Base-by-base conservation (phyloP, 1,140 invertebrate genomes). In the Sweltsa coloradensis region DNA sequence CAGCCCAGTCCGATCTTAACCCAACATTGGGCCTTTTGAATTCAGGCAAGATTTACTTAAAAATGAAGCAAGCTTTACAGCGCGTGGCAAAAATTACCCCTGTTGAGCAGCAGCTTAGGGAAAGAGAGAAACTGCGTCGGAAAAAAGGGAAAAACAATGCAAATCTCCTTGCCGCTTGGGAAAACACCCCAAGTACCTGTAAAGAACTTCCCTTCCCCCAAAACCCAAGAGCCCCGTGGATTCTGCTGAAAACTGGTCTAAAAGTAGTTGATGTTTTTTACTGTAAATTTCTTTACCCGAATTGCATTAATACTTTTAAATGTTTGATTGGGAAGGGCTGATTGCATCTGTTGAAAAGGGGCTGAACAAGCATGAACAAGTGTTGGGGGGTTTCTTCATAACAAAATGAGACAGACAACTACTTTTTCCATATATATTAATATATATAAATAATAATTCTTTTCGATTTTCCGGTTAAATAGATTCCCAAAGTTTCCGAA, bases 121-220 rank as follows among this genome's bases (percentile, higher is more conserved):
- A 60, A 47, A 54, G 56, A 47, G 50, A 60, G 27, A 53, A 56
- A 41, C 53, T 56, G 6, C 57, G 66, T 23, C 43, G 51, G 36
- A 51, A 53, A 7, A 55, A 62, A 41, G 53, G 65, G 16, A 59
- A 60, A 46, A 57, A 66, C 25, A 54, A 64, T 27, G 52, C 61
- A 66, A 14, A 49, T 58, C 16, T 31, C n/a, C n/a, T 16, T 19
- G 36, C 23, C 36, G 23, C 3, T 22, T 37, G 18, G 16, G 5
- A 4, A 37, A 22, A 5, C 18, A 4, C 36, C 36, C 18, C 36
- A 37, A 37, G 18, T 19, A 37, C 18, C 36, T 37, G n/a, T 31
- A n/a, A 9, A 31, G n/a, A n/a, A 31, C 7, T n/a, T n/a, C 14
- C 14, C 14, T 9, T 9, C 9, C 9, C 9, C 29, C 14, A 31